Evolutionary conservation across 1,140 invertebrate genomes (phyloP).

Genomic region (Drosophila repleta): DNA sequence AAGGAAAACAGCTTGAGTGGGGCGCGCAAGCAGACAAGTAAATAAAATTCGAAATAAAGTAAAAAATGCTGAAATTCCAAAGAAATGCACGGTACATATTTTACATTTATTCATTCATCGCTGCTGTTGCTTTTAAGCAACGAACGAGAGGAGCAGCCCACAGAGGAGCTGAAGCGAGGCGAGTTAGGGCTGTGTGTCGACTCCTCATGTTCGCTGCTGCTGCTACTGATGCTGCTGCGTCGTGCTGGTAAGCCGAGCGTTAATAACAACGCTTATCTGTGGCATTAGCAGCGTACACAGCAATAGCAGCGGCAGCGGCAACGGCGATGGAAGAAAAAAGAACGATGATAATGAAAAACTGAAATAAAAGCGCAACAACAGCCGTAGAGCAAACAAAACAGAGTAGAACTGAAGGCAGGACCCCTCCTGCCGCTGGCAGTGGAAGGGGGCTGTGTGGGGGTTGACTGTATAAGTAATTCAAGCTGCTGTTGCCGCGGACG

Average conservation of each 20-base stretch:
- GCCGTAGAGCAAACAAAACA: constrained; percentile 53
- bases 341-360: constrained; percentile 80
- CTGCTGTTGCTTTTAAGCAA: constrained; percentile 35
- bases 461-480: constrained; percentile 66
- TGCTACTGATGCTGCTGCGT: constrained; percentile 47
- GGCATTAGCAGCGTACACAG: constrained; percentile 77
- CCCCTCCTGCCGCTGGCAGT: background rate
- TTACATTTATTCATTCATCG: constrained; percentile 76
- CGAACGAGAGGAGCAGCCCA: constrained; percentile 27
- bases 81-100: constrained; percentile 81
- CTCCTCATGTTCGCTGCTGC: constrained; percentile 52
- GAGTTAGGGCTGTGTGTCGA: constrained; percentile 26
- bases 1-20: constrained; percentile 60
- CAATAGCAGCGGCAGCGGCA: constrained; percentile 37
- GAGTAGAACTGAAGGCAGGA: constrained; percentile 21
- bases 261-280: constrained; percentile 82
- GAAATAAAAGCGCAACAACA: constrained; percentile 79
- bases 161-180: background rate
- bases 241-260: constrained; percentile 78
- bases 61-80: constrained; percentile 78
- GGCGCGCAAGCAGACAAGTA: constrained; percentile 63
- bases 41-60: constrained; percentile 80
- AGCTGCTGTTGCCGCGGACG: constrained; percentile 61
- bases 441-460: background rate
- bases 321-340: constrained; percentile 24